Percentiles rank a stretch among this genome's conserved stretches.
Conservation (phyloP, 2,888 invertebrate species). For the Teleogryllus oceanicus region DNA sequence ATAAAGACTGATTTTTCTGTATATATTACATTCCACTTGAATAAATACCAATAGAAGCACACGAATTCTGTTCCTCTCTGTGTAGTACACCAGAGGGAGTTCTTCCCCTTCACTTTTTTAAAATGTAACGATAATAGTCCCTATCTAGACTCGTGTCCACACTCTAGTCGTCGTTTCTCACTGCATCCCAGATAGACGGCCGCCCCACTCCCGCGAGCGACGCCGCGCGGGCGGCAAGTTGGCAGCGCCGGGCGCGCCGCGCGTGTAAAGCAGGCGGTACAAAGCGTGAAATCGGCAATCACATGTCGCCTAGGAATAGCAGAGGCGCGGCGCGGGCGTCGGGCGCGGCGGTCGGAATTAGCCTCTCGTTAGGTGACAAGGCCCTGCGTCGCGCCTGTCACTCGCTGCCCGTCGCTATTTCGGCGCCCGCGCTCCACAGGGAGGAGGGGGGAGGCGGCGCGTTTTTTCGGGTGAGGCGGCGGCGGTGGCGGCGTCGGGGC, state of each 20-base stretch:
- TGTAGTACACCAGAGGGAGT: too few relatives aligned
- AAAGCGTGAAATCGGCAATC: not conserved
- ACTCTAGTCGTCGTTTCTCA: too few relatives aligned
- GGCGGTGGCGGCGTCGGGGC: not conserved
- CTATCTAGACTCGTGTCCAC: too few relatives aligned
- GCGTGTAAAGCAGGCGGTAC: not conserved
- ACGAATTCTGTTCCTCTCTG: too few relatives aligned
- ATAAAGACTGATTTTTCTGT: too few relatives aligned
- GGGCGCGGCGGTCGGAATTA: not conserved
- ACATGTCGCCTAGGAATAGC: not conserved
- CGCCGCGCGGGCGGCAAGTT: not conserved
- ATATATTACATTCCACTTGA: too few relatives aligned
- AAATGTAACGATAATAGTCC: too few relatives aligned
- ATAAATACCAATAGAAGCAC: too few relatives aligned
- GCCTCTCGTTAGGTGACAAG: slow-evolving; percentile 18
- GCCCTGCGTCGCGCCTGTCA: not conserved
- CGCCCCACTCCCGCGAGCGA: too few relatives aligned
- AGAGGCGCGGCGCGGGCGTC: not conserved
- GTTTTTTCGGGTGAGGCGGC: not conserved
- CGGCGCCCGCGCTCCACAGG: not conserved
- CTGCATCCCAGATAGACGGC: too few relatives aligned
- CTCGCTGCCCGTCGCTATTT: not conserved
- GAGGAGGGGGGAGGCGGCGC: not conserved
- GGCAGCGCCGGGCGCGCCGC: not conserved
- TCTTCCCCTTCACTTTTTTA: too few relatives aligned